Evolutionary conservation across 2,888 invertebrate species (phyloP).

Genomic region (Luffia ferchaultella): DNA sequence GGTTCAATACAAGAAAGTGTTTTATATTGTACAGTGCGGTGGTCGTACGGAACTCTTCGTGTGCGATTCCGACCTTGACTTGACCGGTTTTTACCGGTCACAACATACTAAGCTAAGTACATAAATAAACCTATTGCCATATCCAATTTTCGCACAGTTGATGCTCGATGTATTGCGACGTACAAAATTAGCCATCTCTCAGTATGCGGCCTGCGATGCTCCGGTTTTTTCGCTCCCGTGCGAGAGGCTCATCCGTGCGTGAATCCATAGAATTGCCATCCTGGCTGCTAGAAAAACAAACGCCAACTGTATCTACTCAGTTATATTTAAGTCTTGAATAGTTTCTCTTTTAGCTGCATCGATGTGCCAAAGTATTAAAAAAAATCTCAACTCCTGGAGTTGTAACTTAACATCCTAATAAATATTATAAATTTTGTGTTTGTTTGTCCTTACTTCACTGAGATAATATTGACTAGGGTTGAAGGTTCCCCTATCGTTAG

Average conservation of each 20-base stretch:
- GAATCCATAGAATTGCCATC: not conserved
- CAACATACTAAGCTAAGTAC: not conserved
- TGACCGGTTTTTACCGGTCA: not conserved
- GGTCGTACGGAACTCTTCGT: not conserved
- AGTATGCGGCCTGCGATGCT: not conserved
- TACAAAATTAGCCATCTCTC: not conserved
- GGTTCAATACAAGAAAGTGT: not conserved
- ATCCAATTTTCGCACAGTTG: not conserved
- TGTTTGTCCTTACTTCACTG: no score
- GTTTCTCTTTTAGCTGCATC: no score
- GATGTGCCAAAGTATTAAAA: no score
- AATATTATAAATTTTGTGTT: no score
- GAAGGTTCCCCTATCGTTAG: no score
- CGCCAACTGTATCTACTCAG: no score
- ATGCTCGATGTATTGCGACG: not conserved
- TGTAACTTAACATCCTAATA: no score
- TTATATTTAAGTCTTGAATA: no score
- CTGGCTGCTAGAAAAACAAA: not conserved
- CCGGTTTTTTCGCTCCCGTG: conserved; percentile 1
- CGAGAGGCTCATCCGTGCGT: not conserved
- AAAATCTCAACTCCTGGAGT: no score
- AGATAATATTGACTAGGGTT: no score
- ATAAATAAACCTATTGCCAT: not conserved
- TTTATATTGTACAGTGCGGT: not conserved
- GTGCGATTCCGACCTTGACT: not conserved